Evolutionary conservation across 2,797 vertebrate genomes (phyloP).

Genomic region (Ispidina picta): DNA sequence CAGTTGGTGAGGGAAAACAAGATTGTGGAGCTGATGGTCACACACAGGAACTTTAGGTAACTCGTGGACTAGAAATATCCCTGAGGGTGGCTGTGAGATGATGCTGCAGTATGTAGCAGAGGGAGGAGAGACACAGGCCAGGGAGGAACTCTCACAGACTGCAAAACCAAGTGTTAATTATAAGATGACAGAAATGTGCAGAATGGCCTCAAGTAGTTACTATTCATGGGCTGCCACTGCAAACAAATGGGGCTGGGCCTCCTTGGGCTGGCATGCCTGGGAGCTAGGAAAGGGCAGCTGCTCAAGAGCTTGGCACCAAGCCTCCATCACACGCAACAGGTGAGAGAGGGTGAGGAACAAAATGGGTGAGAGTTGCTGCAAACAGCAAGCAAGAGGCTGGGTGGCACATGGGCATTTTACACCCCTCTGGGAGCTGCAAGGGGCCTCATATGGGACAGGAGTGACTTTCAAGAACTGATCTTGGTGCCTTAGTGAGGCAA

Average conservation of each 20-base stretch:
- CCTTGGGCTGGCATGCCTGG: background rate
- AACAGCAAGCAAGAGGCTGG: background rate
- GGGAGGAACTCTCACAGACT: background rate
- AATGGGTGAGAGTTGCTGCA: fast-evolving
- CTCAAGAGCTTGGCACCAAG: slow-evolving; percentile 7
- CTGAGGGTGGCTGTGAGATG: background rate
- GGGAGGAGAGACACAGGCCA: background rate
- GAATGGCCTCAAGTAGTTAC: background rate
- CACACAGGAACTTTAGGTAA: background rate
- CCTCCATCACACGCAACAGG: slow-evolving; percentile 5
- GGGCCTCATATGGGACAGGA: background rate
- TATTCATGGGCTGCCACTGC: background rate
- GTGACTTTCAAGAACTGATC: background rate
- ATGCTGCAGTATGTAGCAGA: background rate
- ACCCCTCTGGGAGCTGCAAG: background rate
- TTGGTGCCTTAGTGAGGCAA: background rate
- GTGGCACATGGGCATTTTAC: background rate
- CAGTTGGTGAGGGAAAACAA: background rate
- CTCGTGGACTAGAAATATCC: background rate
- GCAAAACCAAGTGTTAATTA: background rate
- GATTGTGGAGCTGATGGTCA: background rate
- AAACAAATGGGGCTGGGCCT: background rate
- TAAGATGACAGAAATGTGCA: background rate
- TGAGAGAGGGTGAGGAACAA: background rate
- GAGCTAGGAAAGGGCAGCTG: slow-evolving; percentile 17